These are phyloP conservation scores for Dascyllus trimaculatus DNA, from an alignment of 2,113 vertebrate genomes.

Conservation along the genomic window DNA sequence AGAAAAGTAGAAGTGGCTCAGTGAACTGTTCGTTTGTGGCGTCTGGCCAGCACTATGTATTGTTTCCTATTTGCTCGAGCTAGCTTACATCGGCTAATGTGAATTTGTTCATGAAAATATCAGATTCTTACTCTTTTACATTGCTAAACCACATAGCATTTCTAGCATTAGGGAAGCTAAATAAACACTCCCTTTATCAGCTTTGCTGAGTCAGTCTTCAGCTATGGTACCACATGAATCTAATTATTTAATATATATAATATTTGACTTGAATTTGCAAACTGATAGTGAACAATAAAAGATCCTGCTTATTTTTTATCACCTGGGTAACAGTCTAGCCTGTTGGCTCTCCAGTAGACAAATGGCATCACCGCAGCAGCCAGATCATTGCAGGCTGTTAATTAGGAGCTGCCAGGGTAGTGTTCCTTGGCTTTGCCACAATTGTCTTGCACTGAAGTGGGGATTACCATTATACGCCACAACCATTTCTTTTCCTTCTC, in stretches of 20 bases:
- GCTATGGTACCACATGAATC: neutral
- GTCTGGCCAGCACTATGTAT: neutral
- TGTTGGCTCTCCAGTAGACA: constrained; percentile 42
- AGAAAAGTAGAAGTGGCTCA: neutral
- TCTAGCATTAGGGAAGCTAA: neutral
- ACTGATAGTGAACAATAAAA: constrained; percentile 12
- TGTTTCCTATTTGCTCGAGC: neutral
- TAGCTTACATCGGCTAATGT: constrained; percentile 20
- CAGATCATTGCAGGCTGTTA: constrained; percentile 51
- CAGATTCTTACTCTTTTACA: neutral
- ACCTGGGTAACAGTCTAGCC: constrained; percentile 11
- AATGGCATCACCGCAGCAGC: constrained; percentile 56
- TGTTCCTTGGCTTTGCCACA: constrained; percentile 50
- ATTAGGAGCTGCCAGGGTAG: constrained; percentile 59
- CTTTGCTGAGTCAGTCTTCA: neutral
- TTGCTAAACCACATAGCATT: neutral
- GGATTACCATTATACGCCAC: constrained; percentile 57
- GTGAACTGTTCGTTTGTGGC: neutral
- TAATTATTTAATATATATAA: neutral
- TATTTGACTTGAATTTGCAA: neutral
- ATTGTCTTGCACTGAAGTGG: constrained; percentile 57
- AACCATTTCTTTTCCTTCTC: constrained; percentile 43
- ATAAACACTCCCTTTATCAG: constrained; percentile 1
- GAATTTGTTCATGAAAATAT: neutral
- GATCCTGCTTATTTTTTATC: neutral